These are phyloP conservation scores for Lerista edwardsae DNA, from an alignment of 2,797 vertebrate species.

Conservation along the genomic window DNA sequence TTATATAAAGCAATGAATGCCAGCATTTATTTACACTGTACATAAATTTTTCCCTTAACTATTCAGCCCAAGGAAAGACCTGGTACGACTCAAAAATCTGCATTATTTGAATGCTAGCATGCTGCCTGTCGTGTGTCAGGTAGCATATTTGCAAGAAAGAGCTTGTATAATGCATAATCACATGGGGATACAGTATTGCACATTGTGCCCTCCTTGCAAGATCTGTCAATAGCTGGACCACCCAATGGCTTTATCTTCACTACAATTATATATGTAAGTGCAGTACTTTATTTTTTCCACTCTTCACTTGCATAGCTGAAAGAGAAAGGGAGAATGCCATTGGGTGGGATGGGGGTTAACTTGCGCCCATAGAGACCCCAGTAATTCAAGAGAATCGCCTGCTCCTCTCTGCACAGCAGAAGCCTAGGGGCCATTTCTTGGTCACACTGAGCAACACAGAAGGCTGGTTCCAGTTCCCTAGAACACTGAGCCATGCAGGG, in stretches of 20 bases:
- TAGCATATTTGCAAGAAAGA: background rate
- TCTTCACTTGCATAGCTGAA: background rate
- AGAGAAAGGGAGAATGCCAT: background rate
- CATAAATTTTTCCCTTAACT: background rate
- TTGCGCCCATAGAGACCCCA: background rate
- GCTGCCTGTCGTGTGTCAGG: background rate
- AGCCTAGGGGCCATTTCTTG: background rate
- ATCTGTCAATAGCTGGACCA: background rate
- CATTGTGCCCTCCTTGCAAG: too few relatives aligned
- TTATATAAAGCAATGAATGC: background rate
- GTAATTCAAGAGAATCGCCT: background rate
- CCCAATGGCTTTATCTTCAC: background rate
- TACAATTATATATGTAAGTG: background rate
- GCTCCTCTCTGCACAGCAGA: too few relatives aligned
- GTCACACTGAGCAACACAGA: background rate
- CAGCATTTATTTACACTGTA: background rate
- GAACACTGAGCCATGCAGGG: background rate
- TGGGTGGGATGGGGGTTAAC: too few relatives aligned
- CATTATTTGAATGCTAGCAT: background rate
- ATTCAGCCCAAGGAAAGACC: background rate
- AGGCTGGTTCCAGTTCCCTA: too few relatives aligned
- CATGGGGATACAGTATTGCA: too few relatives aligned
- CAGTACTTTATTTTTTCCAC: background rate
- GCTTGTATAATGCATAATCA: too few relatives aligned
- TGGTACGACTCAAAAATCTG: background rate